phyloP scores from a whole-genome alignment of 2,113 vertebrate genomes.

The Psophia crepitans region DNA sequence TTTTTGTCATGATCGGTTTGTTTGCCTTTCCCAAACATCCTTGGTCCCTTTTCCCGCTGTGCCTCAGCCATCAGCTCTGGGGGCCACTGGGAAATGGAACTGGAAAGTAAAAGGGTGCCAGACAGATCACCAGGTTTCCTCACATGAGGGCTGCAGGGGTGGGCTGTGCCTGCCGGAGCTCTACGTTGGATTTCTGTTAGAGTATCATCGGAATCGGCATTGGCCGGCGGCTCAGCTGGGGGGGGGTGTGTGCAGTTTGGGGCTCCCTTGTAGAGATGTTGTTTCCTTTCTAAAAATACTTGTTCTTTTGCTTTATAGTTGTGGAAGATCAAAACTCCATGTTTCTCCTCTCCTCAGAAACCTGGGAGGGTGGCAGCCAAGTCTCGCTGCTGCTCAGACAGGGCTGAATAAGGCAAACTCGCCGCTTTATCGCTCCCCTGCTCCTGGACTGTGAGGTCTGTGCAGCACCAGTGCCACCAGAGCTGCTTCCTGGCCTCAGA shows the following conservation, averaged over 20 bases:
- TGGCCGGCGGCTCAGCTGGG: fast-evolving
- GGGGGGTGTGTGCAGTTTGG: too few relatives aligned
- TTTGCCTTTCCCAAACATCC: neutral
- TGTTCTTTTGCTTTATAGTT: neutral
- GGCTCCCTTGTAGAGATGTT: neutral
- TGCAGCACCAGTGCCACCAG: fast-evolving
- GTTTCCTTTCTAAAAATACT: neutral
- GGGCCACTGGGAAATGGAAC: neutral
- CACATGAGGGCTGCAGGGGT: neutral
- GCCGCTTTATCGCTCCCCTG: neutral
- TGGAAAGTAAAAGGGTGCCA: neutral
- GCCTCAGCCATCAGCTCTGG: too few relatives aligned
- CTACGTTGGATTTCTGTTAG: neutral
- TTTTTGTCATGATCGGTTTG: neutral
- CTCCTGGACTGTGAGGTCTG: neutral
- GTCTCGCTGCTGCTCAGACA: neutral
- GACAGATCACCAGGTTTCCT: fast-evolving
- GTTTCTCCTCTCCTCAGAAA: neutral
- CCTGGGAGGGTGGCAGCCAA: neutral
- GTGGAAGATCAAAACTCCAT: neutral
- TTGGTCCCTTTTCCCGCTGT: neutral
- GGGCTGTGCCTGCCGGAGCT: neutral
- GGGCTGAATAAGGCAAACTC: neutral
- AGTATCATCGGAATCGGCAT: too few relatives aligned
- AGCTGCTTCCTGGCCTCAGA: too few relatives aligned